Evolutionary conservation across 2,888 invertebrate species (phyloP).

Genomic region (Plagiodera versicolora): DNA sequence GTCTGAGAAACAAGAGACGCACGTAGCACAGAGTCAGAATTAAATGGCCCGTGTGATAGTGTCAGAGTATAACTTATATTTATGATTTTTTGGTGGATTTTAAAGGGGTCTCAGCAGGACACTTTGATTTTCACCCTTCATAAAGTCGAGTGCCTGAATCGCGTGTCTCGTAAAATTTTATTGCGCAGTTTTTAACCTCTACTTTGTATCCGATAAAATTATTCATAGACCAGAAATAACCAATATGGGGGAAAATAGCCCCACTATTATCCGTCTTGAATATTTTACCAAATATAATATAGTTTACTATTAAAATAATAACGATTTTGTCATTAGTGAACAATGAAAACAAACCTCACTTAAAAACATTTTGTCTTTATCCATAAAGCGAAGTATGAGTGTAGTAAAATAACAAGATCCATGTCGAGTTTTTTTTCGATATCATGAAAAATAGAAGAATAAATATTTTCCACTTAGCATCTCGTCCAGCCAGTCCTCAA

Average conservation of each 20-base stretch:
- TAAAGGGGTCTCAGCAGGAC: conserved; percentile 20
- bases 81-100: conserved; percentile 45
- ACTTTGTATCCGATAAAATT: conserved; percentile 1
- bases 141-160: conserved; percentile 1
- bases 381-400: too few species aligned
- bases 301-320: too few species aligned
- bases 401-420: too few species aligned
- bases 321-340: too few species aligned
- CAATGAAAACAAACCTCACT: too few species aligned
- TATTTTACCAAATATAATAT: too few species aligned
- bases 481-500: conserved; percentile 29
- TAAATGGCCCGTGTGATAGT: conserved; percentile 56
- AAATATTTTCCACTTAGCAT: conserved; percentile 44
- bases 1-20: conserved; percentile 24
- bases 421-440: too few species aligned
- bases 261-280: neutral
- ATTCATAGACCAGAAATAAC: neutral
- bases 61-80: conserved; percentile 54
- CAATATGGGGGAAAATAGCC: neutral
- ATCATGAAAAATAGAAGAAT: too few species aligned
- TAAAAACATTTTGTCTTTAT: too few species aligned
- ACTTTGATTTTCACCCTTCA: conserved; percentile 17
- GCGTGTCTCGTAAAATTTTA: conserved; percentile 1
- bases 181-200: conserved; percentile 1
- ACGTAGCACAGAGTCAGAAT: conserved; percentile 51